Evolutionary conservation across 2,113 vertebrate species (phyloP), one percentile per base, ranked within the genome.

Genomic region (Myocastor coypus): DNA sequence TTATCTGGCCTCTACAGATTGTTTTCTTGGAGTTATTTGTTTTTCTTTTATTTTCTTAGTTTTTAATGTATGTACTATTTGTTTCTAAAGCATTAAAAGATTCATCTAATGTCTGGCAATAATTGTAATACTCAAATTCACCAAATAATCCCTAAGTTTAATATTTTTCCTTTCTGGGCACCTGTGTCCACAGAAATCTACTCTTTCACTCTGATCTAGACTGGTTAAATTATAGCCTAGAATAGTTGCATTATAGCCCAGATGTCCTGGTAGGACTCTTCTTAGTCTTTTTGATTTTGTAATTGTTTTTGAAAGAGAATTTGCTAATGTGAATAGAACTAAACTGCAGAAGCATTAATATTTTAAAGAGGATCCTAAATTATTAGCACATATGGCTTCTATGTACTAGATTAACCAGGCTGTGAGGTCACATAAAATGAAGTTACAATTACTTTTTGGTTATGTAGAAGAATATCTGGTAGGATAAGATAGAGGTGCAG

Each of bases 311-410:
- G 63, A 94, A 89, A 80, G 84, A 78, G 63, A 92, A 87, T 87
- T 91, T 88, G 59, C 78, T 94, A 50, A 94, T 71, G 42, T 85
- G 69, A 87, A 37, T 59, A 55, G 93, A 95, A 57, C 63, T 66
- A 85, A 52, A 94, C 92, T 78, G 52, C 91, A 28, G 46, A 91
- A 92, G 30, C 82, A 92, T 92, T 63, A 92, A 59, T 94, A 88
- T 96, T 96, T 96, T 94, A 88, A 96, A 96, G 59, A 78, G 20
- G 95, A 86, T 46, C 6, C 50, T 91, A 86, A 91, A 95, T 95
- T 89, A 94, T 96, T 95, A 88, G 93, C 91, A 59, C 46, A 68
- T 42, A 63, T 52, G 64, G 46, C 32, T 80, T 40, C 42, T 80
- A 20, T 93, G 40, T 83, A 73, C 86, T 95, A 81, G 59, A 91